Evolutionary conservation across 2,113 vertebrate species (phyloP).

Genomic region (Arvicanthis niloticus): DNA sequence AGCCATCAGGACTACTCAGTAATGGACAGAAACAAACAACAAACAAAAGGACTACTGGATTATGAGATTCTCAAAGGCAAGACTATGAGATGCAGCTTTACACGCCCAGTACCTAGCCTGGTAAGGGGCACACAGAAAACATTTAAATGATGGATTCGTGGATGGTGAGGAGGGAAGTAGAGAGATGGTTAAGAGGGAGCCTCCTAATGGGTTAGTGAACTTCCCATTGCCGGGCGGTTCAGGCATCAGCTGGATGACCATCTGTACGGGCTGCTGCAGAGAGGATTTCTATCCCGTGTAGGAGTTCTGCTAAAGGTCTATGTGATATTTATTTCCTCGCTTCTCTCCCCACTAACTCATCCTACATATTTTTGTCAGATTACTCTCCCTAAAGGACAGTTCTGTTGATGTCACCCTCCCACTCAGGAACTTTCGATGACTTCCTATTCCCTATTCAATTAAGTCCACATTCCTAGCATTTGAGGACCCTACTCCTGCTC

Average conservation of each 20-base stretch:
- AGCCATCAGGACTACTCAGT: neutral
- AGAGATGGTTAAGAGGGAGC: neutral
- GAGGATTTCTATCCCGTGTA: neutral
- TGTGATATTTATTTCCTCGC: constrained; percentile 65
- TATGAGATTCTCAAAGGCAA: neutral
- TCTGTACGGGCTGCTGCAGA: neutral
- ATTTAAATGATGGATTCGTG: neutral
- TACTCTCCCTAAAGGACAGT: constrained; percentile 69
- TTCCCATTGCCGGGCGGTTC: neutral
- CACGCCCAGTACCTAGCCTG: neutral
- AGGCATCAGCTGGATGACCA: constrained; percentile 16
- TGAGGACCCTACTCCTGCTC: neutral
- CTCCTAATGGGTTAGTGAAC: neutral
- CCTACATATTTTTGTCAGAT: constrained; percentile 71
- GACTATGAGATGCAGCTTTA: neutral
- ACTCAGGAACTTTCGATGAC: constrained; percentile 48
- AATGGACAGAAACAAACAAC: neutral
- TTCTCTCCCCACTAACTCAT: constrained; percentile 67
- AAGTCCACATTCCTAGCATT: neutral
- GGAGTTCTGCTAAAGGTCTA: constrained; percentile 66
- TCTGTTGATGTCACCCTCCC: constrained; percentile 71
- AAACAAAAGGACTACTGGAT: neutral
- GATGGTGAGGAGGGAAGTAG: neutral
- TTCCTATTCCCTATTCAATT: constrained; percentile 47
- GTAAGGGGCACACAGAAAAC: neutral